Evolutionary conservation across 2,888 invertebrate genomes (phyloP), one percentile per base, ranked within the genome.

Genomic region (Rhopalosiphum nymphaeae): DNA sequence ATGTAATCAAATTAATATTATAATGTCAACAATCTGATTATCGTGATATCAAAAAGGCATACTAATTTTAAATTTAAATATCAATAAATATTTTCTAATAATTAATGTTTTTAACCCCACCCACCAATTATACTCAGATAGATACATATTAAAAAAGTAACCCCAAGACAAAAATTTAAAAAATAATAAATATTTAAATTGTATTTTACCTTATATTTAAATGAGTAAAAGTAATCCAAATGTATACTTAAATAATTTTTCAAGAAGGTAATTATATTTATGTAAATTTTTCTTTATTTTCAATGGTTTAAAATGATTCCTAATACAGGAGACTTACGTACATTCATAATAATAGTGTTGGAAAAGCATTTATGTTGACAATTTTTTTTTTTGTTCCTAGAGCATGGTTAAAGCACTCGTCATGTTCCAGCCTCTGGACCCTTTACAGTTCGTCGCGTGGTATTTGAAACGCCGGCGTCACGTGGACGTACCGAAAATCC

Each of bases 401-500:
- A 91, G 91, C 49, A 3, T 91, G 46, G 86, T 94, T 25, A 90
- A 90, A 42, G 42, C 90, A 11, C 85, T 94, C 29, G 42, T 90
- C 42, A 42, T 94, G 46, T 42, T 42, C n/a, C 93, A 91, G 9
- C 93, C 93, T 0, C 21, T 42, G 36, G 93, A 94, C 11, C 86
- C 46, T 26, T 90, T 94, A 29, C 67, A 36, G 36, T 94, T 94
- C 25, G n/a, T 94, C 29, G 11, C 4, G 10, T 29, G 93, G 85
- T 94, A 49, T 67, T 16, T 91, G 49, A 86, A 90, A 53, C 36
- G n/a, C n/a, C 13, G 49, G 10, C 85, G 11, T 57, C 49, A 94
- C 61, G 49, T 25, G 42, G 90, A 91, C 49, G 56, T 91, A 53
- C 93, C 67, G 21, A 94, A 90, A 94, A 44, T 94, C 29, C 2